A percentile compares a stretch with the other conserved stretches of the same genome.
Evolutionary conservation across 2,797 vertebrate species (phyloP).

Genomic region (Huso huso): DNA sequence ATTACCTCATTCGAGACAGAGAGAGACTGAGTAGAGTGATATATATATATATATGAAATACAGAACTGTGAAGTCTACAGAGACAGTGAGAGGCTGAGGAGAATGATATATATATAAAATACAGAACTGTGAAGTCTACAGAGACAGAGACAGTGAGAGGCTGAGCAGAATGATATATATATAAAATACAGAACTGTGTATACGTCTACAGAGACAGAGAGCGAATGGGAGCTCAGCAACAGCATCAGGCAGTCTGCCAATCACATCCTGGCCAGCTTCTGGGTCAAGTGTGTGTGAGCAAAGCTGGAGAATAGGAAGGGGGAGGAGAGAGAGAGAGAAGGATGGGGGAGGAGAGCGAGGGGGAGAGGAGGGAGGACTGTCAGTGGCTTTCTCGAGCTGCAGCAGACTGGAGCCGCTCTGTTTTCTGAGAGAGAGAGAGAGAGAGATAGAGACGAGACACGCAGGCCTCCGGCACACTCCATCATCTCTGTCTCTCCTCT

Average conservation of each 20-base stretch:
- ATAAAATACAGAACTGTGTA: too few species aligned
- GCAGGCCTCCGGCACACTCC: constrained; percentile 7
- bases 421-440: constrained; percentile 35
- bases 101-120: too few species aligned
- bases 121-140: too few species aligned
- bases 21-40: neutral
- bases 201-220: too few species aligned
- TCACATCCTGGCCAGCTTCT: constrained; percentile 68
- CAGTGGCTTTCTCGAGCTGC: constrained; percentile 59
- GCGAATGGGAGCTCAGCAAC: neutral
- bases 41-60: constrained; percentile 2
- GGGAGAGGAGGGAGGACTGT: constrained; percentile 36
- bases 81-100: too few species aligned
- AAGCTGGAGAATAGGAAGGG: constrained; percentile 31
- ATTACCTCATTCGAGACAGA: too few species aligned
- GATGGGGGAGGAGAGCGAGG: constrained; percentile 17
- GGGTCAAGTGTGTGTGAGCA: constrained; percentile 64
- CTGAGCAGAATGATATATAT: too few species aligned
- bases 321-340: constrained; percentile 26
- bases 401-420: constrained; percentile 57
- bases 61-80: too few species aligned
- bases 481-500: too few species aligned
- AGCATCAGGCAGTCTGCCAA: constrained; percentile 50
- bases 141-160: too few species aligned
- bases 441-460: constrained; percentile 35